Percentiles rank a stretch among this genome's conserved stretches.
These are phyloP conservation scores for Crenuchus spilurus DNA, from an alignment of 2,797 vertebrate genomes.

Conservation along the genomic window DNA sequence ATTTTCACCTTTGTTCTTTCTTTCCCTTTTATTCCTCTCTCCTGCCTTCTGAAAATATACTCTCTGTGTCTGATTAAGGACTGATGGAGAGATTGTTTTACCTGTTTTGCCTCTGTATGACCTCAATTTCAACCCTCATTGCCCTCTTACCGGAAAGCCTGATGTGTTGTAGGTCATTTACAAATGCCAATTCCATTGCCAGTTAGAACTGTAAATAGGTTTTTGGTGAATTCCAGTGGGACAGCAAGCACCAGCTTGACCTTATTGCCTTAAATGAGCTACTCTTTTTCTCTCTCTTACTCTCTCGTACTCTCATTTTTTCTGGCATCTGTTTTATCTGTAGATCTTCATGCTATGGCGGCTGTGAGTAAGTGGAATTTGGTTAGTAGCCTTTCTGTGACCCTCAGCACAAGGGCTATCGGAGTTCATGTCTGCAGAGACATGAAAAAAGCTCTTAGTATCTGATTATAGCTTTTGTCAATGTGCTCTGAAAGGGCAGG, in stretches of 20 bases:
- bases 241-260: slow-evolving; percentile 47
- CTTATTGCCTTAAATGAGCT: slow-evolving; percentile 35
- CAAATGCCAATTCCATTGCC: slow-evolving; percentile 48
- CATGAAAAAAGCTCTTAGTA: slow-evolving; percentile 25
- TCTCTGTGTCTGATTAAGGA: slow-evolving; percentile 19
- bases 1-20: neutral
- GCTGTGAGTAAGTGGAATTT: slow-evolving; percentile 65
- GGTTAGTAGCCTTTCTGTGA: slow-evolving; percentile 50
- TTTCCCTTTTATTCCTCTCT: neutral
- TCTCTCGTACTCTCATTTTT: slow-evolving; percentile 10
- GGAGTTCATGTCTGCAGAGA: slow-evolving; percentile 43
- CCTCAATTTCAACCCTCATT: slow-evolving; percentile 52
- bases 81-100: slow-evolving; percentile 30
- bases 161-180: slow-evolving; percentile 50
- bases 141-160: slow-evolving; percentile 46
- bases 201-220: slow-evolving; percentile 50
- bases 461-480: slow-evolving; percentile 40
- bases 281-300: slow-evolving; percentile 16
- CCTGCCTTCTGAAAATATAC: slow-evolving; percentile 13
- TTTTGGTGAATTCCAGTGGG: slow-evolving; percentile 52
- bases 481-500: slow-evolving; percentile 39
- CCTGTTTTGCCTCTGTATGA: slow-evolving; percentile 44
- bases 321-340: slow-evolving; percentile 48
- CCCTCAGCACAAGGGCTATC: slow-evolving; percentile 40
- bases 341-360: slow-evolving; percentile 74